Evolutionary conservation across 2,113 vertebrate genomes (phyloP).

Genomic region (Orientallactaga bullata): DNA sequence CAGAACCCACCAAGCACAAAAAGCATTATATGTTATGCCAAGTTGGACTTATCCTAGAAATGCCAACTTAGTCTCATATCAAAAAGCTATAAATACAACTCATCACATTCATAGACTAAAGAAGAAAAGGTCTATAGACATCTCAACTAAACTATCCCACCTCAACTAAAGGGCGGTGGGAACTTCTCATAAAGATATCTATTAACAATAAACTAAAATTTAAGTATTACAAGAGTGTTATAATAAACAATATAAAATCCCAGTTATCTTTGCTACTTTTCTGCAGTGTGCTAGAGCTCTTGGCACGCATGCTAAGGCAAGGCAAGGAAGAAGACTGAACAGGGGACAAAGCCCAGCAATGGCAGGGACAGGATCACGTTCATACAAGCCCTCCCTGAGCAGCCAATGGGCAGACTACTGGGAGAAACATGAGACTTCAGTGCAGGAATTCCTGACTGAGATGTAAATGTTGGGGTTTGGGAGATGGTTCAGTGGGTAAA

Average conservation of each 20-base stretch:
- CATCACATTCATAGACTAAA: neutral
- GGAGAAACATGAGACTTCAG: neutral
- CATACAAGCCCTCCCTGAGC: neutral
- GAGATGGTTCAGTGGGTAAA: too few relatives aligned
- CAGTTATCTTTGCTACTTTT: neutral
- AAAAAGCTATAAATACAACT: neutral
- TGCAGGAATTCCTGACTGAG: too few relatives aligned
- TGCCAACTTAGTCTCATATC: conserved; percentile 16
- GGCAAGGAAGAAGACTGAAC: neutral
- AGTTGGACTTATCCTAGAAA: conserved; percentile 13
- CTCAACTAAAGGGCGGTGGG: neutral
- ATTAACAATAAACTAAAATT: neutral
- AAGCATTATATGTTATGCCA: neutral
- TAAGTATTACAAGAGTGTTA: neutral
- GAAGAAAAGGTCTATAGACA: neutral
- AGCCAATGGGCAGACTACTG: too few relatives aligned
- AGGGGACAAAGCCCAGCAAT: neutral
- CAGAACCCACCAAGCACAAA: neutral
- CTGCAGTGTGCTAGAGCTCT: neutral
- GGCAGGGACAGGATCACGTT: neutral
- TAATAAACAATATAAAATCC: neutral
- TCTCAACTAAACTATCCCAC: neutral
- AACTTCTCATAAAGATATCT: neutral
- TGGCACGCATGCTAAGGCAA: neutral
- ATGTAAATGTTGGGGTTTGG: too few relatives aligned